phyloP scores from a whole-genome alignment of 2,797 vertebrate genomes.

The Salarias fasciatus region DNA sequence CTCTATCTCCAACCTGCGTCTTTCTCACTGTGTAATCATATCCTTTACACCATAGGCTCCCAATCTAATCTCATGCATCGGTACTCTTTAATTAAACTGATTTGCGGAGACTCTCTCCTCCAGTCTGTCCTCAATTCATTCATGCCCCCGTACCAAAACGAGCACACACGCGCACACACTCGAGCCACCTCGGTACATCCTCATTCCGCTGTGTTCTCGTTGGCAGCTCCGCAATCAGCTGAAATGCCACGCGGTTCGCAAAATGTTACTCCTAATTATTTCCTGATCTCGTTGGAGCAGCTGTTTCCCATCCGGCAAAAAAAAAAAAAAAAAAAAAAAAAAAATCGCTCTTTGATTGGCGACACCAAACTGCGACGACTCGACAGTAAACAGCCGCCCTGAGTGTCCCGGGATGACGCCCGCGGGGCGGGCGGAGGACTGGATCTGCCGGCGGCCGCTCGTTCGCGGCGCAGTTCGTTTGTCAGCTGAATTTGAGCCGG shows the following conservation, averaged over 20 bases:
- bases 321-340: no score
- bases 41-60: slow-evolving; percentile 78
- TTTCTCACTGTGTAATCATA: slow-evolving; percentile 72
- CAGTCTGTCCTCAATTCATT: slow-evolving; percentile 68
- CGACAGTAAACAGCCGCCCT: slow-evolving; percentile 23
- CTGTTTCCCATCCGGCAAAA: slow-evolving; percentile 44
- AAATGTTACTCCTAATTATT: slow-evolving; percentile 67
- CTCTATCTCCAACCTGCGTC: slow-evolving; percentile 37
- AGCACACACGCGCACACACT: slow-evolving; percentile 18
- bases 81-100: slow-evolving; percentile 86
- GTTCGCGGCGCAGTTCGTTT: slow-evolving; percentile 1
- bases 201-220: slow-evolving; percentile 29
- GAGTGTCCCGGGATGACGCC: slow-evolving; percentile 31
- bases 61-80: slow-evolving; percentile 85
- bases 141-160: slow-evolving; percentile 44
- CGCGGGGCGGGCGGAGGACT: slow-evolving; percentile 15
- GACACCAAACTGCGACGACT: slow-evolving; percentile 25
- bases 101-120: slow-evolving; percentile 72
- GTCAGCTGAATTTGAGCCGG: slow-evolving; percentile 40
- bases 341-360: slow-evolving; percentile 47
- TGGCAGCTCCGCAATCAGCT: slow-evolving; percentile 55
- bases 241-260: slow-evolving; percentile 63
- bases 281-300: slow-evolving; percentile 56
- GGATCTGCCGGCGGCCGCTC: slow-evolving; percentile 4
- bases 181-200: slow-evolving; percentile 1